A percentile compares a stretch with the other conserved stretches of the same genome.
phyloP scores from a whole-genome alignment of 1,140 invertebrate genomes.

The Popillia japonica region DNA sequence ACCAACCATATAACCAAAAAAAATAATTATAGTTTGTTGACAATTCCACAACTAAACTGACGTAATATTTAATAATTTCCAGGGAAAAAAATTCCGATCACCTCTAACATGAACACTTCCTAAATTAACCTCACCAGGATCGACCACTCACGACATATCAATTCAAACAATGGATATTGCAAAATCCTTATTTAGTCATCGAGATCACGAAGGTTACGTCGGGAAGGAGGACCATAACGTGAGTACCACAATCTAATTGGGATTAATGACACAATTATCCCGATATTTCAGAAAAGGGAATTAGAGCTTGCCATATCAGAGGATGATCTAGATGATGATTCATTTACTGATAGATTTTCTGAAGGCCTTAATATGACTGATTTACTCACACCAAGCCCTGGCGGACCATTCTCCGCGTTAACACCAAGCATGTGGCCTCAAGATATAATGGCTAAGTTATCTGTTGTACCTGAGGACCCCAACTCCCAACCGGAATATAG shows the following conservation, averaged over 20 bases:
- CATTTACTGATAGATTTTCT: constrained; percentile 66
- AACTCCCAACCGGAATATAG: constrained; percentile 72
- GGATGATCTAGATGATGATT: constrained; percentile 78
- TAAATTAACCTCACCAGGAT: too few relatives aligned
- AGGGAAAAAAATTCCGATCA: too few relatives aligned
- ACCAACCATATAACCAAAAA: too few relatives aligned
- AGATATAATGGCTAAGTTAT: constrained; percentile 85
- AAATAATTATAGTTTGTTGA: too few relatives aligned
- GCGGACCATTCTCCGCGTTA: constrained; percentile 87
- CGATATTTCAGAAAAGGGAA: constrained; percentile 68
- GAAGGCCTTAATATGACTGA: constrained; percentile 72
- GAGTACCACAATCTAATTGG: constrained; percentile 58
- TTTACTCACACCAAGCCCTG: constrained; percentile 74
- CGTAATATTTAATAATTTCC: too few relatives aligned
- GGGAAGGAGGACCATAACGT: constrained; percentile 83
- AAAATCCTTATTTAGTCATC: constrained; percentile 83
- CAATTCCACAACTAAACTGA: too few relatives aligned
- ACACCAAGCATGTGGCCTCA: constrained; percentile 98
- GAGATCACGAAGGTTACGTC: constrained; percentile 88
- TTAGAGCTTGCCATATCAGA: constrained; percentile 82
- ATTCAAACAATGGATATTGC: constrained; percentile 78
- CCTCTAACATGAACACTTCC: too few relatives aligned
- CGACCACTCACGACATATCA: background rate
- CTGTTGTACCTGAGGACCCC: constrained; percentile 73
- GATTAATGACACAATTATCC: background rate